A percentile compares a stretch with the other conserved stretches of the same genome.
Conservation (phyloP, 2,797 vertebrate species). For the Emydoidea blandingii region DNA sequence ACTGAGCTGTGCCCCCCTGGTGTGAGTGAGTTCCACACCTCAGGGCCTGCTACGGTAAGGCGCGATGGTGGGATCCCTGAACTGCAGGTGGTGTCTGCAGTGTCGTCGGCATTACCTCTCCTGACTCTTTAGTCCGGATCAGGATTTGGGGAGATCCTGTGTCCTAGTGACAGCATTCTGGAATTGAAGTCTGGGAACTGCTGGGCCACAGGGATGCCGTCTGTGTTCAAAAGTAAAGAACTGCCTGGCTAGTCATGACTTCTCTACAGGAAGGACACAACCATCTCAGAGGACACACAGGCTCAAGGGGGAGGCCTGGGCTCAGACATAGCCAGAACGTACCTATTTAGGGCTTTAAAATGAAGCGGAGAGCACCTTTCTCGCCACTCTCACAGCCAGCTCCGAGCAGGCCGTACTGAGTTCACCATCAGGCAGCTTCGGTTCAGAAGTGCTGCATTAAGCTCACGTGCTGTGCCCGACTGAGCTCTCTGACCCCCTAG, state of each 20-base stretch:
- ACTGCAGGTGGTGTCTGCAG: not conserved
- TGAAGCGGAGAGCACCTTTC: not conserved
- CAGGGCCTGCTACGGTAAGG: not conserved
- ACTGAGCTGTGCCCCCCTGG: not conserved
- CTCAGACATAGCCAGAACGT: not conserved
- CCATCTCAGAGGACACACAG: not conserved
- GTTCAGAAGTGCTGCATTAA: not conserved
- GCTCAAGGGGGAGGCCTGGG: accelerated
- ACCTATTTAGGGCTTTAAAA: not conserved
- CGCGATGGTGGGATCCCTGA: not conserved
- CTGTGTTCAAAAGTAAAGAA: accelerated
- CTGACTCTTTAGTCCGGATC: accelerated
- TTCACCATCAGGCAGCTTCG: not conserved
- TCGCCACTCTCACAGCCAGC: not conserved
- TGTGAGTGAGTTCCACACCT: not conserved
- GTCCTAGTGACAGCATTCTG: accelerated
- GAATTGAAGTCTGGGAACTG: not conserved
- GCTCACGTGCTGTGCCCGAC: not conserved
- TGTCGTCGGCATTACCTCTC: accelerated
- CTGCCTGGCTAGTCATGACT: not conserved
- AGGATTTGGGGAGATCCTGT: not conserved
- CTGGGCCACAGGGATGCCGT: not conserved
- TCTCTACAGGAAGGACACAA: not conserved
- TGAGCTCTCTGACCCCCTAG: not conserved
- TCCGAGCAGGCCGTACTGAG: accelerated